Conservation (phyloP, 2,113 vertebrate species). For the Mormyrus iriodes region DNA sequence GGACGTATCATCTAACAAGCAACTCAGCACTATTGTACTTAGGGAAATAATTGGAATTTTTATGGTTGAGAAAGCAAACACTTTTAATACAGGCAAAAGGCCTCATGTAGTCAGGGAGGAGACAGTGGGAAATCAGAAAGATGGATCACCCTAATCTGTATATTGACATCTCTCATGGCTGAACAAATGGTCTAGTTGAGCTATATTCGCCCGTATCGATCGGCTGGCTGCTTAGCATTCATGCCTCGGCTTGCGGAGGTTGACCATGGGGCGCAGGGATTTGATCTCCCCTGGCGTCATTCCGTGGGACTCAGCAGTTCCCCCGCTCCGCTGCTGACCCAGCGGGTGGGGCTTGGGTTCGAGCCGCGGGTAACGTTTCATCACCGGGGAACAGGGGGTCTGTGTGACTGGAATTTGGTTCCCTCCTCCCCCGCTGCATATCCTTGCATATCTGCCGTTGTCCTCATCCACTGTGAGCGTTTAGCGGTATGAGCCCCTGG, state of each 20-base stretch:
- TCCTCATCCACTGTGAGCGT: background rate
- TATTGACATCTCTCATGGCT: conserved; percentile 97
- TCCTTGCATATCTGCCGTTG: background rate
- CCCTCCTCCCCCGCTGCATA: background rate
- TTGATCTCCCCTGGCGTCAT: conserved; percentile 58
- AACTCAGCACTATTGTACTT: conserved; percentile 69
- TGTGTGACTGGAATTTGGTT: background rate
- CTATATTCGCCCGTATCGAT: conserved; percentile 95
- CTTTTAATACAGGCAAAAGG: conserved; percentile 82
- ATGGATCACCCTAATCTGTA: conserved; percentile 93
- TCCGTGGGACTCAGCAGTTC: conserved; percentile 58
- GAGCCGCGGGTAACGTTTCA: background rate
- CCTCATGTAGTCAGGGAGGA: conserved; percentile 69
- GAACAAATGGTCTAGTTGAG: conserved; percentile 97
- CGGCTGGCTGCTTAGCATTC: conserved; percentile 85
- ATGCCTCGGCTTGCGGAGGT: conserved; percentile 72
- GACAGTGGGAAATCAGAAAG: conserved; percentile 92
- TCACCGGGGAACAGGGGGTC: background rate
- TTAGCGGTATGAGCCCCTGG: background rate
- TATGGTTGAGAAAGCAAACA: conserved; percentile 82
- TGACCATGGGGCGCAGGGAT: conserved; percentile 73
- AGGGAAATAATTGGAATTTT: conserved; percentile 89
- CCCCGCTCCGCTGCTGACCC: conserved; percentile 28
- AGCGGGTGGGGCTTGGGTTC: background rate
- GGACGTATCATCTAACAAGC: conserved; percentile 36